Base-by-base conservation (phyloP, 1,140 invertebrate genomes). In the Galendromus occidentalis region DNA sequence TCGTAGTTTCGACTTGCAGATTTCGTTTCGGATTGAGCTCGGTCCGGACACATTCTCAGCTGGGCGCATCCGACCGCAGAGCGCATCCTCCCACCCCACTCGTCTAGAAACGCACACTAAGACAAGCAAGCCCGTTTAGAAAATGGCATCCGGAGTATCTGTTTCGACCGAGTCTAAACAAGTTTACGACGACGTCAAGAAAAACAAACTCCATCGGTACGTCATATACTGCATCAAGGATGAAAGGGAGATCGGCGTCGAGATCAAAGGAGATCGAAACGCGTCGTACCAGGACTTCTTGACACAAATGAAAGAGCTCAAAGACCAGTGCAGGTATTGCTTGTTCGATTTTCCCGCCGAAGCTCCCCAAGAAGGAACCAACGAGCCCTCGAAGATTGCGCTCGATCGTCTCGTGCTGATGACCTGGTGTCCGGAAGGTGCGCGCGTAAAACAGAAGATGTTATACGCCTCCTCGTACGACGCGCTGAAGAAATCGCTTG, bases 401-500 rank as follows among this genome's bases (percentile, higher is more conserved):
- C 70, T 72, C 9, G 70, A 71, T 67, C 68, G 93, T 77, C 79
- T 94, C 66, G 91, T 93, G 81, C 81, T 94, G 74, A 92, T 94
- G 89, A 89, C 87, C 73, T 93, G 77, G 76, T 93, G 89, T 82
- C 92, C 91, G 29, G 91, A 95, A 77, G 89, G 86, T 75, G 90
- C 91, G 72, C 91, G 90, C 78, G 87, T 95, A 67, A 95, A 94
- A 83, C 93, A 93, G 86, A 95, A 95, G 85, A 95, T 96, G 91
- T 86, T 95, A 82, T 95, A 95, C 80, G 92, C 91, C 51, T 86
- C 88, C 82, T 92, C 89, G 72, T 94, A 94, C 74, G 89, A 93
- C 78, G 91, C 90, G 71, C 80, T 96, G 72, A 94, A 93, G 80
- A 91, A 91, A 76, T 88, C 90, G 67, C 80, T 96, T 73, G 87